Base-by-base conservation (phyloP, 2,113 vertebrate genomes). In the Sialia sialis region DNA sequence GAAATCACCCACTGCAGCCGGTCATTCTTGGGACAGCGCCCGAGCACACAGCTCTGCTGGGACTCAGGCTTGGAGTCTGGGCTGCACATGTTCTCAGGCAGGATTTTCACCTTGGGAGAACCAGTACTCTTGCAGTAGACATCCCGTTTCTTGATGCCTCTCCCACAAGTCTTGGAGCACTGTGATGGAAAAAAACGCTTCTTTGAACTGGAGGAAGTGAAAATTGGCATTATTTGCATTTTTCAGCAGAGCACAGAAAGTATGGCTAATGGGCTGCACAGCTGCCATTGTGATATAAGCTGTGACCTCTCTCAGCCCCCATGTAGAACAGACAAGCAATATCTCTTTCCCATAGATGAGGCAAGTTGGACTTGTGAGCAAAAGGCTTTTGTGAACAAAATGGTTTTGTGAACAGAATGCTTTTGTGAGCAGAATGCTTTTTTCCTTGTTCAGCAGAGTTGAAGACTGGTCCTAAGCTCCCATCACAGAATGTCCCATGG, bases 91-190 rank as follows among this genome's bases (percentile, higher is more conserved):
- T 95, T 98, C 63, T 99, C 99, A 0, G 98, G 98, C 64, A 99
- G 84, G 48, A 98, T 97, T 73, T 98, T 98, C 1, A 97, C 93
- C 13, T 90, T 79, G 10, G 98, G 95, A 2, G 98, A 96, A 89
- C 98, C 96, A 2, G 97, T 94, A 75, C 97, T 98, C 89, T 97
- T 97, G 96, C 99, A 99, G 90, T 98, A 98, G 93, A 99, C 97
- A 17, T 98, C 98, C 4, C 99, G 98, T 86, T 98, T 99, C 97
- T 97, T 98, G 84, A 98, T 70, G 6, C 99, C 99, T 62, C 99
- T 98, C 44, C 99, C 99, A 59, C 99, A 99, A 10, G 98, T 98
- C 97, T 99, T 99, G 83, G 99, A 99, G 96, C 99, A 99, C 99
- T 99, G 82, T 79, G 84, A 88, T 66, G 82, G 63, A 93, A 87